These are phyloP conservation scores for Ethmia dodecea DNA, from an alignment of 2,888 invertebrate species.

Conservation along the genomic window DNA sequence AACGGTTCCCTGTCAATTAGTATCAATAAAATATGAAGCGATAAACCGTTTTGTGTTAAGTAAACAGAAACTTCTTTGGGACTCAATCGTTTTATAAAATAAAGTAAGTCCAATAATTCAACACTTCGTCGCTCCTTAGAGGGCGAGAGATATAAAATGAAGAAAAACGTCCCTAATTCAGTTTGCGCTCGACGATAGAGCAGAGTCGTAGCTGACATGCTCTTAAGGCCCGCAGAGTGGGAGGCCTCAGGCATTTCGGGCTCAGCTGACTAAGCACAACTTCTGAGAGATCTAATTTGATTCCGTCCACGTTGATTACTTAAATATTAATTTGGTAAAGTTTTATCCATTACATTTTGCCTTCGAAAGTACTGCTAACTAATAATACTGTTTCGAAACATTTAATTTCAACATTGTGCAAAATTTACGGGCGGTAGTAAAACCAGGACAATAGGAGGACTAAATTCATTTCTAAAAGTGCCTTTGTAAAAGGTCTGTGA, in stretches of 20 bases:
- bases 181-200: constrained; percentile 56
- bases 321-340: too few species aligned
- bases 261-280: not conserved
- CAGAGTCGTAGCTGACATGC: not conserved
- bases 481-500: too few species aligned
- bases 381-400: too few species aligned
- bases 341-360: too few species aligned
- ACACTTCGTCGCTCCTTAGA: constrained; percentile 62
- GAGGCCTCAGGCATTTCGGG: not conserved
- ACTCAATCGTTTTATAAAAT: constrained; percentile 67
- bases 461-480: too few species aligned
- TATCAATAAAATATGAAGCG: constrained; percentile 42
- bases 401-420: too few species aligned
- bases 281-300: too few species aligned
- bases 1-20: constrained; percentile 31
- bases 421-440: too few species aligned
- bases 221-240: not conserved
- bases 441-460: too few species aligned
- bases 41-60: constrained; percentile 50
- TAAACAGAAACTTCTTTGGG: constrained; percentile 58
- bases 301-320: too few species aligned
- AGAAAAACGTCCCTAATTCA: constrained; percentile 71
- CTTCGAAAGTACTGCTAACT: too few species aligned
- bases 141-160: constrained; percentile 63
- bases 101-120: constrained; percentile 72